Conservation (phyloP, 2,113 vertebrate species). For the Spermophilus dauricus region DNA sequence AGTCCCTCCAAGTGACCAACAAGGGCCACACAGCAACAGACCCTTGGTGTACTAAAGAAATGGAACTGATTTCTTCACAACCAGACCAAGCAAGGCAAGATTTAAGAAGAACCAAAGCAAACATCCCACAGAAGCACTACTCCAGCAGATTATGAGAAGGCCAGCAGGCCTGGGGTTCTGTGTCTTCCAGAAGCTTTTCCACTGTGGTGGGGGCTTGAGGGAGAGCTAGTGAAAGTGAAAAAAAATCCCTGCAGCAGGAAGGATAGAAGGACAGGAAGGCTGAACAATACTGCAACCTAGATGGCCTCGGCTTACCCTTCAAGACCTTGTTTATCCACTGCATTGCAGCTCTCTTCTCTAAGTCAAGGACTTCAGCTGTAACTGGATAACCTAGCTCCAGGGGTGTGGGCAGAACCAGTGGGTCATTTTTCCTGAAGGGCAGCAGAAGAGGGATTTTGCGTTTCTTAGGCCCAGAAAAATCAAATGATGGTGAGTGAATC, state of each 20-base stretch:
- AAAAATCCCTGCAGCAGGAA: not conserved
- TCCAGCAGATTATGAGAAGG: slow-evolving; percentile 27
- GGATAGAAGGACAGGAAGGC: rapidly evolving
- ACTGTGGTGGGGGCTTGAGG: not conserved
- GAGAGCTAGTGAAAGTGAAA: not conserved
- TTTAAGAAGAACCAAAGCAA: slow-evolving; percentile 34
- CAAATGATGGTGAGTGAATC: rapidly evolving
- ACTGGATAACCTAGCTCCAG: slow-evolving; percentile 91
- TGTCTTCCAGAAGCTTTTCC: slow-evolving; percentile 83
- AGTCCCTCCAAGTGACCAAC: not conserved
- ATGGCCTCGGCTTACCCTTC: slow-evolving; percentile 87
- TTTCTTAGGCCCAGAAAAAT: slow-evolving; percentile 88
- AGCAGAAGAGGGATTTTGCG: slow-evolving; percentile 93
- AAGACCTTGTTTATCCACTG: slow-evolving; percentile 93
- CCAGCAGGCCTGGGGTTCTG: not conserved
- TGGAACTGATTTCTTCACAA: not conserved
- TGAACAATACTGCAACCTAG: not conserved
- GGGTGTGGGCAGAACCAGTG: slow-evolving; percentile 90
- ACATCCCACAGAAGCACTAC: not conserved
- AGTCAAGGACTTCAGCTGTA: slow-evolving; percentile 93
- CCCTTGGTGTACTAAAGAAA: not conserved
- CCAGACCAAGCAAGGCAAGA: not conserved
- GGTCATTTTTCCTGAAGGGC: slow-evolving; percentile 84
- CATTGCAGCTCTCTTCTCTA: slow-evolving; percentile 90
- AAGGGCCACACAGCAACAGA: not conserved